These are phyloP conservation scores for Chloropsis cyanopogon DNA, from an alignment of 2,113 vertebrate genomes.

Conservation along the genomic window DNA sequence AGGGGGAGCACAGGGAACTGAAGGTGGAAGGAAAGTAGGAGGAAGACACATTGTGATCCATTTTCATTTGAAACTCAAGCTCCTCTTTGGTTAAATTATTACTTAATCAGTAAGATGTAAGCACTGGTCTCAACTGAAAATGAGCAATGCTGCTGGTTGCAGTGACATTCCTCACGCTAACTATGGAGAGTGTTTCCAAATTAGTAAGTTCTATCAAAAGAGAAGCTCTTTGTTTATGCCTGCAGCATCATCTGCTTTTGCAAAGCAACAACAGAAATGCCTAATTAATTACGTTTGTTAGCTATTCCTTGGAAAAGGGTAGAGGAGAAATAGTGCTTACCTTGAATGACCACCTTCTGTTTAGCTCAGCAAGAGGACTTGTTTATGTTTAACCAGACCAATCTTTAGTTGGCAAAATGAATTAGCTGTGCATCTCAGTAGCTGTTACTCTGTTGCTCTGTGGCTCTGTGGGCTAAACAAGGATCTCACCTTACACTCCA, in stretches of 20 bases:
- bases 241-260: not conserved
- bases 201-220: not conserved
- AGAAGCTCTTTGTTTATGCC: slow-evolving; percentile 29
- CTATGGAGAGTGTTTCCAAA: not conserved
- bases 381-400: not conserved
- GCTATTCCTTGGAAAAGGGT: not conserved
- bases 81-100: not conserved
- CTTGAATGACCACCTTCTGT: not conserved
- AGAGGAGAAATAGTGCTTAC: not conserved
- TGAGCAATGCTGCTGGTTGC: not conserved
- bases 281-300: not conserved
- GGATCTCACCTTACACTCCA: not conserved
- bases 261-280: not conserved
- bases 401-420: not conserved
- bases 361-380: not conserved
- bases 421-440: not conserved
- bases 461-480: not conserved
- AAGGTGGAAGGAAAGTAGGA: not conserved
- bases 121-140: not conserved
- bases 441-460: not conserved
- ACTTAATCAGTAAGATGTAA: not conserved
- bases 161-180: not conserved
- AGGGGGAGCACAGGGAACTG: rapidly evolving
- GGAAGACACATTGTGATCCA: rapidly evolving
- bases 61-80: not conserved